Evolutionary conservation across 1,140 invertebrate genomes (phyloP), one percentile per base, ranked within the genome.

Genomic region (Triops longicaudatus): DNA sequence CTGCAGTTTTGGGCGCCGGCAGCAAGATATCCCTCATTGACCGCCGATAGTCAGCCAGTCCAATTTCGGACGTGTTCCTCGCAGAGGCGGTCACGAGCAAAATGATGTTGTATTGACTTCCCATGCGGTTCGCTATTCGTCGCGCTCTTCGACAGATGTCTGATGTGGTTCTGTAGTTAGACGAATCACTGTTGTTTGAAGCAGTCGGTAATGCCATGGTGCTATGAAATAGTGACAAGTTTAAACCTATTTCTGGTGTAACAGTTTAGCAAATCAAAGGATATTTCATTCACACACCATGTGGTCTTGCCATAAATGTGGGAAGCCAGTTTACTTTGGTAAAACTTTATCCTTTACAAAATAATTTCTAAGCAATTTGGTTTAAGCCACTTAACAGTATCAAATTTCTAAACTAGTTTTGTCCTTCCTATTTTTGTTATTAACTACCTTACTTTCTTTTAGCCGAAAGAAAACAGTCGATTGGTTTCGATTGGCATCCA

Each of bases 401-500:
- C 50, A 63, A 6, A 63, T 77, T 76, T 75, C 14, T 75, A 17
- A 27, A 14, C 72, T 77, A 31, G n/a, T 63, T 63, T 1, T 0
- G 0, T 63, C n/a, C 2, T 63, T 72, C 12, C 12, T 22, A 72
- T 78, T 77, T 79, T 79, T 26, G 26, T 37, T 75, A 14, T 77
- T 28, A 37, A 72, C 37, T 79, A 17, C 11, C 26, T 71, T 22
- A 75, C 79, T 81, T 80, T 79, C 80, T 86, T 88, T 81, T 82
- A 96, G 94, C 94, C 82, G 94, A 96, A 87, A 88, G 94, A 80
- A 94, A 94, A 85, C 92, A 94, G 82, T 96, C 94, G 5, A 83
- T 96, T 72, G 94, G 94, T 26, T 95, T 95, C 83, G 94, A 96
- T 82, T 97, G 94, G 94, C 94, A 96, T 88, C 91, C 93, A 73